Evolutionary conservation across 2,113 vertebrate genomes (phyloP).

Genomic region (Ahaetulla prasina): DNA sequence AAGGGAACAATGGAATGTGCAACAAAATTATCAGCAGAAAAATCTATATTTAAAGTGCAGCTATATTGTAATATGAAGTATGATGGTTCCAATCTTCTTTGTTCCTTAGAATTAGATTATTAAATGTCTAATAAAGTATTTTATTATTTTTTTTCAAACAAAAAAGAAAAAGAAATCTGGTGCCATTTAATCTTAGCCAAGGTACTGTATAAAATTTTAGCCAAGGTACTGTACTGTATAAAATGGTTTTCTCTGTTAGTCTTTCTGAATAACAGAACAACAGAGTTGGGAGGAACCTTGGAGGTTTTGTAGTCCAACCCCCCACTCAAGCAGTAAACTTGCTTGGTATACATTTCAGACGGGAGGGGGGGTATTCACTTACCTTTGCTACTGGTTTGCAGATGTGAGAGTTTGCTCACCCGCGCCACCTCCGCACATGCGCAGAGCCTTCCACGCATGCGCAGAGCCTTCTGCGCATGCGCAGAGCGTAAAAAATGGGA

Average conservation of each 20-base stretch:
- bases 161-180: conserved; percentile 26
- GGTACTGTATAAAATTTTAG: conserved; percentile 56
- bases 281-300: neutral
- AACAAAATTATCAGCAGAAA: conserved; percentile 73
- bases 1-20: conserved; percentile 69
- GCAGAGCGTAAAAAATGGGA: too few relatives aligned
- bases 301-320: neutral
- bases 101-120: conserved; percentile 59
- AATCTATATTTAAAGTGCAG: conserved; percentile 70
- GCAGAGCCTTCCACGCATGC: too few relatives aligned
- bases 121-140: conserved; percentile 4
- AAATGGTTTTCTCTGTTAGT: conserved; percentile 58
- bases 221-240: conserved; percentile 47
- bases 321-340: neutral
- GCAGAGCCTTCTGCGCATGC: too few relatives aligned
- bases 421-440: too few relatives aligned
- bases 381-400: too few relatives aligned
- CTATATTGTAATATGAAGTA: conserved; percentile 58
- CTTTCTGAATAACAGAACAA: conserved; percentile 47
- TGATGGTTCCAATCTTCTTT: conserved; percentile 65
- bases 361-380: too few relatives aligned
- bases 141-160: conserved; percentile 30
- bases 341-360: neutral
- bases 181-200: conserved; percentile 60
- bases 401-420: too few relatives aligned